These are phyloP conservation scores for Drosophila ochracea DNA, from an alignment of 2,888 invertebrate genomes.

Conservation along the genomic window DNA sequence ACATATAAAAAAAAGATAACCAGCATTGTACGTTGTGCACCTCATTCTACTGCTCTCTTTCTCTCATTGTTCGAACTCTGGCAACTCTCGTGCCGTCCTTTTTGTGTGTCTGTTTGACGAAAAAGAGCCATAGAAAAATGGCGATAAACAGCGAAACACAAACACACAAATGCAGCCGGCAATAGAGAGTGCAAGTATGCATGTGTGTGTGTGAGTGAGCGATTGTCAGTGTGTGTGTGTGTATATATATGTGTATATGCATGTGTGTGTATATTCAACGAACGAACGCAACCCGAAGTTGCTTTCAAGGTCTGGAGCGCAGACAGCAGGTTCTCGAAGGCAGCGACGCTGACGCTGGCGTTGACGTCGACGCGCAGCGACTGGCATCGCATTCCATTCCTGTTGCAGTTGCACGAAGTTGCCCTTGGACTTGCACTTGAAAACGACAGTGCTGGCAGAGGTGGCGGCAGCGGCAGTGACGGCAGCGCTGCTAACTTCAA, in stretches of 20 bases:
- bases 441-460: slow-evolving; percentile 48
- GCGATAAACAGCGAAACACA: slow-evolving; percentile 57
- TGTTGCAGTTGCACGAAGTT: slow-evolving; percentile 69
- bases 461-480: slow-evolving; percentile 20
- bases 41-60: slow-evolving; percentile 19
- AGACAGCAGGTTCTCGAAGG: slow-evolving; percentile 65
- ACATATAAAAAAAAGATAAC: background rate
- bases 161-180: slow-evolving; percentile 47
- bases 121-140: slow-evolving; percentile 56
- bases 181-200: slow-evolving; percentile 73
- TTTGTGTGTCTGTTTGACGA: slow-evolving; percentile 23
- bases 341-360: slow-evolving; percentile 30
- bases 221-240: slow-evolving; percentile 48
- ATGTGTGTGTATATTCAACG: slow-evolving; percentile 11
- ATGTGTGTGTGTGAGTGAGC: slow-evolving; percentile 52
- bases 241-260: background rate
- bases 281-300: slow-evolving; percentile 60
- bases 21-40: slow-evolving; percentile 37
- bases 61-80: slow-evolving; percentile 5
- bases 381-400: slow-evolving; percentile 56
- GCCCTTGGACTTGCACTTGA: slow-evolving; percentile 85
- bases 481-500: slow-evolving; percentile 22
- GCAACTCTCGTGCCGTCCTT: slow-evolving; percentile 20
- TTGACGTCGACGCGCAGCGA: slow-evolving; percentile 17
- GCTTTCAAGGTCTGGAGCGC: slow-evolving; percentile 82